Evolutionary conservation across 2,888 invertebrate species (phyloP), one percentile per base, ranked within the genome.

Genomic region (Apeira syringaria): DNA sequence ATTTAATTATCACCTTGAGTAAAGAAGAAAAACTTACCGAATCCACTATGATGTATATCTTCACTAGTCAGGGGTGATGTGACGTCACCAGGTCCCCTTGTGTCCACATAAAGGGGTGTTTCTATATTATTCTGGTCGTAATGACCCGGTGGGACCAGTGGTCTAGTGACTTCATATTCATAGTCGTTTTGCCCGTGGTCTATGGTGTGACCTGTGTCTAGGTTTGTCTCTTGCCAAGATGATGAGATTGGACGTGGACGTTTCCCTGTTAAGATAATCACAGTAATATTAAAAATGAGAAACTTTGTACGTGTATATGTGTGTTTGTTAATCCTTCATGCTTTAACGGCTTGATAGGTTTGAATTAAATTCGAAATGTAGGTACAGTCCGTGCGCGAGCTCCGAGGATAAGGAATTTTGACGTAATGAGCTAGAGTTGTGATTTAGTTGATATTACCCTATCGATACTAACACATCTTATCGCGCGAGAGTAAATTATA

Each of bases 211-310:
- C 95, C 94, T 0, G 95, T 94, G 74, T 98, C 98, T 15, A 98
- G 83, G 80, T 98, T 98, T 0, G 98, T 98, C 82, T 98, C 97
- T 39, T 95, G 91, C 95, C 98, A 97, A 0, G 94, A 46, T 11
- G 45, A 92, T 1, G 94, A 94, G 30, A 91, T 93, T 9, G 92
- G 91, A 45, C 93, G 94, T 3, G 9, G 9, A 5, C 67, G 74
- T 65, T 81, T 81, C 3, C 72, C 79, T 79, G 50, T 0, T 52
- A 56, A 8, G 6, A 9, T 13, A 3, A 5, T 6, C n/a, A n/a
- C n/a, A n/a, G n/a, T n/a, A n/a, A n/a, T n/a, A n/a, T n/a, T n/a
- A n/a, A n/a, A n/a, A n/a, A n/a, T n/a, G n/a, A n/a, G n/a, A n/a
- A n/a, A n/a, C n/a, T n/a, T n/a, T n/a, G n/a, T n/a, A n/a, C n/a